Percentiles rank a stretch among this genome's conserved stretches.
These are phyloP conservation scores for Dendrophyllia cribrosa DNA, from an alignment of 64 coral and sea anemone genomes.

Conservation along the genomic window DNA sequence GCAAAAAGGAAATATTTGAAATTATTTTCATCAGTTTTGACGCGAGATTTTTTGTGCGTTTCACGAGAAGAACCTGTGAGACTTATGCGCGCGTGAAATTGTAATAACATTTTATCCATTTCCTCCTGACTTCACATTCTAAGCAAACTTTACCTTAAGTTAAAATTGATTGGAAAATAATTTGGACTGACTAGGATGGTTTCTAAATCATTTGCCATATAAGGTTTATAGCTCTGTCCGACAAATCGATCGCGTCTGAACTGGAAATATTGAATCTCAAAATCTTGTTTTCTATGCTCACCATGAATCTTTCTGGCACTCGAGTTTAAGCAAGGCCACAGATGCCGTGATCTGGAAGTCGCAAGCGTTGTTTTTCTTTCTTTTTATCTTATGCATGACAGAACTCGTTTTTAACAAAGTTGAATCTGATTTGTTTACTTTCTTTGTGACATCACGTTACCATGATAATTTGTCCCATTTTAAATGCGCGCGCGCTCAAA, in stretches of 20 bases:
- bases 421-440: conserved; percentile 7
- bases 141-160: too few species aligned
- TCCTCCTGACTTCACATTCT: neutral
- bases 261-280: too few species aligned
- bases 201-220: too few species aligned
- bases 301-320: neutral
- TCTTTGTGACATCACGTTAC: neutral
- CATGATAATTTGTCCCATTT: neutral
- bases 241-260: too few species aligned
- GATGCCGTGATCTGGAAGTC: neutral
- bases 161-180: too few species aligned
- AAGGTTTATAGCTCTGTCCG: too few species aligned
- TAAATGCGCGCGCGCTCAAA: neutral
- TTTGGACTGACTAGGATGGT: neutral
- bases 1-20: too few species aligned
- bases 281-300: neutral
- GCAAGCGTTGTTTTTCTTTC: neutral
- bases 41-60: too few species aligned
- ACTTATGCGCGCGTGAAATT: too few species aligned
- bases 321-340: neutral
- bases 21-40: too few species aligned
- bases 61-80: too few species aligned
- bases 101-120: too few species aligned
- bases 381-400: neutral
- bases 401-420: neutral